These are phyloP conservation scores for Festucalex cinctus DNA, from an alignment of 2,113 vertebrate species.

Conservation along the genomic window DNA sequence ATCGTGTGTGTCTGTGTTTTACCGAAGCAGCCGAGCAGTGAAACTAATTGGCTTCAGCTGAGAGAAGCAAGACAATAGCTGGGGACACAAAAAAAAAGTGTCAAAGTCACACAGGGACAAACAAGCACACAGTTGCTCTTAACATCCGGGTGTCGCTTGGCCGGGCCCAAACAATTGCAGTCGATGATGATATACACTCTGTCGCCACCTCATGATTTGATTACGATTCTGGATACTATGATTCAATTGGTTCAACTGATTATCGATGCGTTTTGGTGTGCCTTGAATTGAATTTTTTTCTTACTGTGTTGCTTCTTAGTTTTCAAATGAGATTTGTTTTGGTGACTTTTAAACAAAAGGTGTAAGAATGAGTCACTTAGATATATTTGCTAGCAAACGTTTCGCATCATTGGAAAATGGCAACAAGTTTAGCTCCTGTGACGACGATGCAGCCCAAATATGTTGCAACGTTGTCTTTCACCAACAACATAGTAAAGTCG, in stretches of 20 bases:
- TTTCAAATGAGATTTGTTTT: too few relatives aligned
- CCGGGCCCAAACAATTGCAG: neutral
- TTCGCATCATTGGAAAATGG: too few relatives aligned
- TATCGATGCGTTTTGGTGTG: too few relatives aligned
- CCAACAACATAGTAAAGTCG: too few relatives aligned
- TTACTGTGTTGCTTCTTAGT: too few relatives aligned
- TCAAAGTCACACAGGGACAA: neutral
- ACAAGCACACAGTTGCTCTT: conserved; percentile 1
- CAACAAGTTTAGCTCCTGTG: too few relatives aligned
- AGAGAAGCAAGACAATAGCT: conserved; percentile 57
- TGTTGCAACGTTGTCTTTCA: too few relatives aligned
- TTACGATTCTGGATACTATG: neutral
- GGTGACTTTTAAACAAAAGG: too few relatives aligned
- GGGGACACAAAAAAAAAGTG: conserved; percentile 32
- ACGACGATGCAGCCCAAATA: too few relatives aligned
- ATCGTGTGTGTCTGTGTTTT: conserved; percentile 12
- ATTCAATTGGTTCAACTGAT: neutral
- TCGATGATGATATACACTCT: neutral
- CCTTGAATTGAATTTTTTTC: too few relatives aligned
- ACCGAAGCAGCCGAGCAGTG: conserved; percentile 42
- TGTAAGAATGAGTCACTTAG: too few relatives aligned
- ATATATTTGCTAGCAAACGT: too few relatives aligned
- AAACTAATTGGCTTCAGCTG: conserved; percentile 70
- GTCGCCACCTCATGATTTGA: neutral
- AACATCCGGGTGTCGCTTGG: neutral